Evolutionary conservation across 2,888 invertebrate genomes (phyloP).

Genomic region (Agrotis ipsilon): DNA sequence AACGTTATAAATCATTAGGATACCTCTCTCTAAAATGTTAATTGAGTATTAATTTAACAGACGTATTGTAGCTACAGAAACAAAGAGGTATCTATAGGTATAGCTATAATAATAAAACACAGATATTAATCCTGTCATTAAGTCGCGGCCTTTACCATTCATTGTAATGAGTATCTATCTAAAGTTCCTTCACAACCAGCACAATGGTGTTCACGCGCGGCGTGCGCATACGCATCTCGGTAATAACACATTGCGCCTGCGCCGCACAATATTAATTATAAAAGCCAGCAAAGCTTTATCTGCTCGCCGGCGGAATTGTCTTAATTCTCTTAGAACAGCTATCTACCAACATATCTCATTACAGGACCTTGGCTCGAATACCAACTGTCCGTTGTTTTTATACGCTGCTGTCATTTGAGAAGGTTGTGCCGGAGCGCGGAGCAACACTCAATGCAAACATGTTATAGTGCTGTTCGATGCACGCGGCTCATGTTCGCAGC

Average conservation of each 20-base stretch:
- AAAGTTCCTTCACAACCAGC: conserved; percentile 63
- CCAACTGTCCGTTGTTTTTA: conserved; percentile 89
- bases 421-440: conserved; percentile 85
- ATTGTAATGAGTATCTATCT: conserved; percentile 55
- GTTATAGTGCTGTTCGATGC: conserved; percentile 74
- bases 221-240: conserved; percentile 57
- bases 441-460: conserved; percentile 88
- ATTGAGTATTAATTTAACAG: conserved; percentile 49
- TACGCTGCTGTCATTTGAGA: conserved; percentile 89
- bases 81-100: conserved; percentile 28
- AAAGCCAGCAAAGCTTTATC: conserved; percentile 74
- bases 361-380: conserved; percentile 90
- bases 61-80: conserved; percentile 28
- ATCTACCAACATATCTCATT: conserved; percentile 89
- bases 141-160: conserved; percentile 59
- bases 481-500: conserved; percentile 71
- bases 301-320: conserved; percentile 77
- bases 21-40: conserved; percentile 48
- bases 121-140: conserved; percentile 63
- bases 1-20: conserved; percentile 44
- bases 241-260: conserved; percentile 59
- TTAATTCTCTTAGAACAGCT: conserved; percentile 82
- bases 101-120: conserved; percentile 46
- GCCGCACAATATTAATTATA: conserved; percentile 74
- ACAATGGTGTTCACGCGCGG: conserved; percentile 61